Evolutionary conservation across 2,113 vertebrate genomes (phyloP).

Genomic region (Bothrops jararaca): DNA sequence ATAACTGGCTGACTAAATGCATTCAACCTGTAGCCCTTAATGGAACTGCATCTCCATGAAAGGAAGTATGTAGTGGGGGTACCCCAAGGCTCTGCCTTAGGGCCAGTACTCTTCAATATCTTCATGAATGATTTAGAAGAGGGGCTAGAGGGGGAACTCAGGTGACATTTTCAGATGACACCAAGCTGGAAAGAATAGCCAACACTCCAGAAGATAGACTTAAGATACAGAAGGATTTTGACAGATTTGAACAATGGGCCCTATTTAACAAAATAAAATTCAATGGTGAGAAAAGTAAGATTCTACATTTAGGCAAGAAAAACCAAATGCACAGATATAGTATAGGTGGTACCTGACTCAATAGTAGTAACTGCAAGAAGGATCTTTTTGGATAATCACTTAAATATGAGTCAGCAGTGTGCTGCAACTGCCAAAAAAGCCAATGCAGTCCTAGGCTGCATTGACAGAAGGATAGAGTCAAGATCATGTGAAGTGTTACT

Average conservation of each 20-base stretch:
- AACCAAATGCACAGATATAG: too few species aligned
- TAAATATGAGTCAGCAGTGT: background rate
- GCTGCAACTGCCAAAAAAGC: background rate
- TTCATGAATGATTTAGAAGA: background rate
- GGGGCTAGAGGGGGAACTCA: background rate
- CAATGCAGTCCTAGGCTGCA: background rate
- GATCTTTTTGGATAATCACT: background rate
- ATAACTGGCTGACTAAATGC: background rate
- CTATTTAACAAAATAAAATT: too few species aligned
- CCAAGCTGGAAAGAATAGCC: background rate
- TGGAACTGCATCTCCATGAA: background rate
- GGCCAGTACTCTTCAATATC: background rate
- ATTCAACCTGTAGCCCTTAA: background rate
- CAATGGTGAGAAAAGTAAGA: too few species aligned
- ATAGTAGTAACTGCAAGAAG: too few species aligned
- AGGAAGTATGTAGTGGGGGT: background rate
- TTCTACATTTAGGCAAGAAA: too few species aligned
- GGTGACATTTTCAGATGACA: background rate
- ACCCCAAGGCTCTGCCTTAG: background rate
- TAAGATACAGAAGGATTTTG: too few species aligned
- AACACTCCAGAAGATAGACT: too few species aligned
- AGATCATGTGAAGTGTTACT: background rate
- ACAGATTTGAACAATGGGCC: too few species aligned
- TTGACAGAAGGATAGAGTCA: background rate
- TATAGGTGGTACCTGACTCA: too few species aligned